Evolutionary conservation across 2,797 vertebrate genomes (phyloP), one percentile per base, ranked within the genome.

Genomic region (Lacerta bilineata): DNA sequence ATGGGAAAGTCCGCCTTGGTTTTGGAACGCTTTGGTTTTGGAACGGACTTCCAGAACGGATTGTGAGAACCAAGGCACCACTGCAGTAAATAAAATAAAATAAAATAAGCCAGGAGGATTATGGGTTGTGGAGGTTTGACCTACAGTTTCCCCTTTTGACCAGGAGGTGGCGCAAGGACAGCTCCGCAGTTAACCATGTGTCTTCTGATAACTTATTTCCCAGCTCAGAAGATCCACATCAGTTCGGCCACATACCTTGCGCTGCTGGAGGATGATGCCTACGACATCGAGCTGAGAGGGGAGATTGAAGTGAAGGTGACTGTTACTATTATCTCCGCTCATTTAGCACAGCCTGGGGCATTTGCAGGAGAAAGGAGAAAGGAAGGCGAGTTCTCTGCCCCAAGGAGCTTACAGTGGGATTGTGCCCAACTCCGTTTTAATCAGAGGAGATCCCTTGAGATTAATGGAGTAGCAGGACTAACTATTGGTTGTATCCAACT

Each of bases 251-350:
- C 98, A 0, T 98, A 98, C 71, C 79, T 97, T 50, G 98, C 97
- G 36, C 97, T 99, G 85, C 97, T 98, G 71, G 96, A 95, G 91
- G 98, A 98, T 78, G 96, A 97, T 2, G 97, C 97, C 1, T 99
- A 98, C 8, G 98, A 98, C 87, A 97, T 98, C 59, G 97, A 98
- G 90, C 96, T 96, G 8, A 96, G 98, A 3, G 98, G 98, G 80
- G 98, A 98, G 94, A 98, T 98, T 29, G 98, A 99, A 69, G 97
- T 99, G 20, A 99, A 98, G 98, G 98, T 98, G 94, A 96, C 4
- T 71, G 15, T 79, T 69, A 78, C 46, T 1, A 18, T 33, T 17
- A 64, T 25, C 29, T 76, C 23, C 29, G 0, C 11, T 50, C 18
- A 33, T 13, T 3, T n/a, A 39, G 29, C 27, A 2, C 39, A 1